Evolutionary conservation across 1,140 invertebrate species (phyloP), one percentile per base, ranked within the genome.

Genomic region (Luehdorfia chinensis): DNA sequence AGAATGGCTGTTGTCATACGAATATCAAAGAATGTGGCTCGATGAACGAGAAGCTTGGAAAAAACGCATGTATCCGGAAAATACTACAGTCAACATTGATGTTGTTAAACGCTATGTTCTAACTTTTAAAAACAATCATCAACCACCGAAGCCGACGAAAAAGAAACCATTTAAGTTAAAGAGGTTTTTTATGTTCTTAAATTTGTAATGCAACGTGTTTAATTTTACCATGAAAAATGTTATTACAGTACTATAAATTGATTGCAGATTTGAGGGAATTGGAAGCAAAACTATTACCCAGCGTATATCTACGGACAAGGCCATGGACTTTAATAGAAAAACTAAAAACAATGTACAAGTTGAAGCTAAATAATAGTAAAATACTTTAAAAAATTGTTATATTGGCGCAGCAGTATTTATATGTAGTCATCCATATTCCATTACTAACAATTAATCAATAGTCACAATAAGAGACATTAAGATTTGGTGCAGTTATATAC

Each of bases 11-110:
- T 50, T 87, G 15, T 79, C 79, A 1, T 73, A 80, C 45, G 84
- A 87, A 62, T 87, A 87, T 64, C 71, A 83, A 37, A 68, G 84
- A 39, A 79, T 84, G 73, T 87, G 86, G 86, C 19, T 78, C 8
- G 65, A 77, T 30, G 86, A 87, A 67, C 78, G 75, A 52, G 75
- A 85, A 50, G 47, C 56, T n/a, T 87, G 78, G 80, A 76, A 84
- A 54, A 75, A 75, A 46, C 67, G 77, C 11, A 83, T 83, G 75
- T 85, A 83, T 57, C 77, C 79, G 12, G 72, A 84, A 59, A 79
- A 77, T 43, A 71, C 65, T 6, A 67, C 69, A 1, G 71, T 75
- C 2, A 85, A 83, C 27, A 72, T 79, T 1, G 83, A 87, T 57
- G 48, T 85, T 14, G 78, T 87, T 5, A 87, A 87, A 53, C 63